Evolutionary conservation across 2,888 invertebrate species (phyloP), one percentile per base, ranked within the genome.

Genomic region (Nomada ferruginata): DNA sequence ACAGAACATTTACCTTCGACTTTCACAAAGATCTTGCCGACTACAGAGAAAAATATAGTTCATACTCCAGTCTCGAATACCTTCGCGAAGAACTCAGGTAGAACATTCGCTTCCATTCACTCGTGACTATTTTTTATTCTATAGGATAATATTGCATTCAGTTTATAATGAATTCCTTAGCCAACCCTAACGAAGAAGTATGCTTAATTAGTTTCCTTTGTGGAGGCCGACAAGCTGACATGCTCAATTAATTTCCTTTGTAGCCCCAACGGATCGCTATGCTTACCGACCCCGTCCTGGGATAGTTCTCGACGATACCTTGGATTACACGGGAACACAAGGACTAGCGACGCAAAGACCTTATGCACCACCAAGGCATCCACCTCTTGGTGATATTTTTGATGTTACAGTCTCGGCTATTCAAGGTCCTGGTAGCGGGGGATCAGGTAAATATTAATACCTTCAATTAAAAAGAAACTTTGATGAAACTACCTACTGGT

Each of bases 381-480:
- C 93, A 89, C 59, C 94, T 92, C 93, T 94, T 90, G 97, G 97
- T 11, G 98, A 98, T 92, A 97, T 97, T 75, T 98, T 98, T 90
- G 98, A 98, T 89, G 96, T 98, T 0, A 98, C 98, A 0, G 96
- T 98, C 0, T 97, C 97, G 0, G 98, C 97, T 0, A 96, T 98
- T 79, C 98, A 98, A 92, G 97, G 97, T 1, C 96, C 97, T 0
- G 96, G 97, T 0, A 96, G 96, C 20, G 94, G 95, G 65, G 92
- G 93, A 53, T 85, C 90, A 0, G 92, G 92, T 90, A 76, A 78
- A 79, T 79, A 79, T 72, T 50, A 15, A 44, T 18, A 0, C 57
- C 23, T 47, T 63, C 15, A 3, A 3, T 29, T 42, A 42, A 42
- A 20, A n/a, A 7, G 5, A 13, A 42, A 68, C 29, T 55, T 23